These are phyloP conservation scores for Archegozetes longisetosus DNA, from an alignment of 1,140 invertebrate genomes.

Conservation along the genomic window DNA sequence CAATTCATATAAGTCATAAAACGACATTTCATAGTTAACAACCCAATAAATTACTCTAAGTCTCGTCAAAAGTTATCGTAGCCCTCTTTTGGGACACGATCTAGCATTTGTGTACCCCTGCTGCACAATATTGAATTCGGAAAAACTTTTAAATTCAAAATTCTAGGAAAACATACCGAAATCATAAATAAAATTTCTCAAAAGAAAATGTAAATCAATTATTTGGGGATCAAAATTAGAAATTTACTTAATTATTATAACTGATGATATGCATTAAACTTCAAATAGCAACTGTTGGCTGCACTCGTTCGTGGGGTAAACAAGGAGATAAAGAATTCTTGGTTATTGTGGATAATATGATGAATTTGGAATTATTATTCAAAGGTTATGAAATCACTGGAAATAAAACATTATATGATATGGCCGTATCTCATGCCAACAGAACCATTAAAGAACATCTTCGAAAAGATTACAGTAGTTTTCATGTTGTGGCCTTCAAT, in stretches of 20 bases:
- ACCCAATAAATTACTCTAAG: no score
- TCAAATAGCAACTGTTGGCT: not conserved
- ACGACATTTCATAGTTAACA: no score
- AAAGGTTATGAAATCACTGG: not conserved
- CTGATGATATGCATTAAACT: no score
- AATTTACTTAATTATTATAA: not conserved
- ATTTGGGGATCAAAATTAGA: not conserved
- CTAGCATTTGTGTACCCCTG: no score
- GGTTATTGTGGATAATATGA: slow-evolving; percentile 3
- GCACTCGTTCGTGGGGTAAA: not conserved
- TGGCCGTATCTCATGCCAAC: slow-evolving; percentile 9
- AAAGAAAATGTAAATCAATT: no score
- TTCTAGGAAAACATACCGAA: not conserved
- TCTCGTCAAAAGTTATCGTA: no score
- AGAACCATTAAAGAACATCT: not conserved
- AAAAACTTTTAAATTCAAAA: not conserved
- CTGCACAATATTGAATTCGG: not conserved
- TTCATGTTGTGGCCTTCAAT: slow-evolving; percentile 5
- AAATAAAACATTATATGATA: not conserved
- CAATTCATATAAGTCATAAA: no score
- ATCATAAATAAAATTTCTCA: not conserved
- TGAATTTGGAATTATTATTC: slow-evolving; percentile 2
- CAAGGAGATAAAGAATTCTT: not conserved
- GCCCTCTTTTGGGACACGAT: no score
- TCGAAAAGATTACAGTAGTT: not conserved